Percentiles rank a stretch among this genome's conserved stretches.
phyloP scores from a whole-genome alignment of 2,113 vertebrate genomes.

The Mustela lutreola region DNA sequence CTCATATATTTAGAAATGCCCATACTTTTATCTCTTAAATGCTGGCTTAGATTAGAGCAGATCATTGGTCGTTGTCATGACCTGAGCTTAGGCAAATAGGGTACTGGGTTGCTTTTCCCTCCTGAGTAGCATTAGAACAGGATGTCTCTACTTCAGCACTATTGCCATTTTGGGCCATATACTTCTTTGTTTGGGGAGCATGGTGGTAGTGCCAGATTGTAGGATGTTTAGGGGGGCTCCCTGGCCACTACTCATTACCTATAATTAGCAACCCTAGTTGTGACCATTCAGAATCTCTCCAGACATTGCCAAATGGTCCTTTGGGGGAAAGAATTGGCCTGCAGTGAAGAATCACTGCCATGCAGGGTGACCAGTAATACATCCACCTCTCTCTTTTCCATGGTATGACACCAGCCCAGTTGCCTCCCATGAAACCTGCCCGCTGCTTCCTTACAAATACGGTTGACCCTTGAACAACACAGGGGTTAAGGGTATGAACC shows the following conservation, averaged over 20 bases:
- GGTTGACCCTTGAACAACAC: background rate
- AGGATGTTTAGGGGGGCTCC: background rate
- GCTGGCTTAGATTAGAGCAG: background rate
- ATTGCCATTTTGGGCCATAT: background rate
- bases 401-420: conserved; percentile 57
- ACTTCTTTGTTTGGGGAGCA: background rate
- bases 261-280: background rate
- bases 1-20: conserved; percentile 1
- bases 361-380: background rate
- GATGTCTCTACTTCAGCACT: background rate
- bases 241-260: background rate
- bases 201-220: background rate
- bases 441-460: conserved; percentile 72
- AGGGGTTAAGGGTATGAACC: background rate
- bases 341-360: background rate
- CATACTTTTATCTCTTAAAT: conserved; percentile 1
- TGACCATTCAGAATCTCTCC: background rate
- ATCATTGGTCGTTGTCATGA: background rate
- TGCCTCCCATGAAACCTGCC: conserved; percentile 71
- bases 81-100: background rate
- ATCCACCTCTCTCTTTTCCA: conserved; percentile 48
- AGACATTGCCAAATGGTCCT: background rate
- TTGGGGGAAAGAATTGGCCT: background rate
- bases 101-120: background rate
- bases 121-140: background rate